Percentiles rank a stretch among this genome's conserved stretches.
These are phyloP conservation scores for Nylanderia fulva DNA, from an alignment of 1,140 invertebrate genomes.

Conservation along the genomic window DNA sequence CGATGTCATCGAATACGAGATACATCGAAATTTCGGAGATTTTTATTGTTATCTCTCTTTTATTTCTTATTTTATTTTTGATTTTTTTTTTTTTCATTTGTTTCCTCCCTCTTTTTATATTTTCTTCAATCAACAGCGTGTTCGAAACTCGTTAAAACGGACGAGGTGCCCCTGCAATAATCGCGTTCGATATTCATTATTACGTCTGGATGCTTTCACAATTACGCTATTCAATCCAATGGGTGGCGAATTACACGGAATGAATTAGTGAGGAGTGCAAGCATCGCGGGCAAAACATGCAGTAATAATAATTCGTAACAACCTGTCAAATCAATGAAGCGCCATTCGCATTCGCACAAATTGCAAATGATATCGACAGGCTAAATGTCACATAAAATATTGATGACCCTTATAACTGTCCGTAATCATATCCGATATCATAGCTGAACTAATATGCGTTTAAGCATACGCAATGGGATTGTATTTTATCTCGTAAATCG, in stretches of 20 bases:
- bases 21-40: background rate
- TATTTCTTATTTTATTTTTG: too few relatives aligned
- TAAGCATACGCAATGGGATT: slow-evolving; percentile 58
- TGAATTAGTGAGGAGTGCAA: slow-evolving; percentile 38
- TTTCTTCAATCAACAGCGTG: background rate
- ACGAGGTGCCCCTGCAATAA: slow-evolving; percentile 2
- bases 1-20: background rate
- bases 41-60: too few relatives aligned
- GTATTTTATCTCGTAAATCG: slow-evolving; percentile 59
- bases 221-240: slow-evolving; percentile 22
- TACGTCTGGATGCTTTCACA: slow-evolving; percentile 13
- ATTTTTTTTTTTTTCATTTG: too few relatives aligned
- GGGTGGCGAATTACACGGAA: slow-evolving; percentile 45
- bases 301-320: slow-evolving; percentile 62
- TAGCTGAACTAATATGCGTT: slow-evolving; percentile 52
- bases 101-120: background rate
- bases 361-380: slow-evolving; percentile 56
- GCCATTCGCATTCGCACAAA: slow-evolving; percentile 47
- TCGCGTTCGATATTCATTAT: slow-evolving; percentile 43
- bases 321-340: slow-evolving; percentile 60
- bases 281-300: slow-evolving; percentile 38
- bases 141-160: background rate
- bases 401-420: slow-evolving; percentile 56
- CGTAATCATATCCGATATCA: slow-evolving; percentile 49
- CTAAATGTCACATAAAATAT: slow-evolving; percentile 62